Percentiles rank a stretch among this genome's conserved stretches.
Conservation (phyloP, 37 sponge, comb jelly and placozoan genomes). For the Spongia lamella region DNA sequence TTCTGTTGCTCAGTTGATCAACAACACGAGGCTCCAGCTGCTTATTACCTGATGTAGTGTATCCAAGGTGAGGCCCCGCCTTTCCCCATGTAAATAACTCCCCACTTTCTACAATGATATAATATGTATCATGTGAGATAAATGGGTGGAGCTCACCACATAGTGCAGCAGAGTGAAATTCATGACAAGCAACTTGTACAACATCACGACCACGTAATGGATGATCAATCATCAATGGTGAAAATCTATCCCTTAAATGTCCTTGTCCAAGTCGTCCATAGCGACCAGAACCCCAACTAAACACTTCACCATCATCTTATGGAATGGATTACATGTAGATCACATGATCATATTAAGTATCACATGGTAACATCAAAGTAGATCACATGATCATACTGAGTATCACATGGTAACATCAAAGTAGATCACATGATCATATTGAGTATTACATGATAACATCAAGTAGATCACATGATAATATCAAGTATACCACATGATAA, state of each 20-base stretch:
- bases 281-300: conserved; percentile 85
- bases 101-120: conserved; percentile 60
- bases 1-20: conserved; percentile 12
- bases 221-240: conserved; percentile 77
- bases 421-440: too few relatives aligned
- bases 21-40: conserved; percentile 61
- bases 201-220: conserved; percentile 69
- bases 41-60: conserved; percentile 40
- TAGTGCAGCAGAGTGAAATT: conserved; percentile 84
- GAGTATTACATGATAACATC: too few relatives aligned
- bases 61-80: conserved; percentile 68
- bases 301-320: conserved; percentile 77
- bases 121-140: neutral
- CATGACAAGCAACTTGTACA: conserved; percentile 68
- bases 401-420: conserved; percentile 19
- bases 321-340: neutral
- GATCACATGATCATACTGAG: conserved; percentile 70
- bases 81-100: conserved; percentile 92
- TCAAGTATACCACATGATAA: too few relatives aligned
- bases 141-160: conserved; percentile 44
- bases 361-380: conserved; percentile 61
- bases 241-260: conserved; percentile 79
- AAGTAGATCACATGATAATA: too few relatives aligned
- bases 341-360: too few relatives aligned
- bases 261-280: conserved; percentile 92